Base-by-base conservation (phyloP, 2,888 invertebrate genomes). In the Lobophora halterata region DNA sequence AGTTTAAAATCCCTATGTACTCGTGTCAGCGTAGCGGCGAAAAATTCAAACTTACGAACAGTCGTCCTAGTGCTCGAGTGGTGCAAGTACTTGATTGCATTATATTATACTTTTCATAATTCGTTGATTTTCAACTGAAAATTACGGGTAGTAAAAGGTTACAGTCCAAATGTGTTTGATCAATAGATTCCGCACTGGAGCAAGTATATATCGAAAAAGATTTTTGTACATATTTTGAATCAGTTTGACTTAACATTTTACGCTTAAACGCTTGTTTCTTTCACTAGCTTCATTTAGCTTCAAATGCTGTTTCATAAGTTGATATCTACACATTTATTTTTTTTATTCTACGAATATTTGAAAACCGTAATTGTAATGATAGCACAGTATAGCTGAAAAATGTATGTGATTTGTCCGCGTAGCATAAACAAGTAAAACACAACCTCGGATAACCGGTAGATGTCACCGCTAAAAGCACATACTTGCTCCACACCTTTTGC, bases 1-100 rank as follows among this genome's bases (percentile, higher is more conserved):
- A 36, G 24, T 46, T 39, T 37, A 30, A 43, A 49, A 40, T 31
- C 37, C 34, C 30, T 43, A 35, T 44, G 35, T 48, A 43, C 31
- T 46, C 39, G 31, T 37, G 46, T 40, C 46, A 34, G 9, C 25
- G 10, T 25, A 8, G 18, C 14, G 19, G 31, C 13, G 21, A 28
- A 39, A 35, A 36, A 33, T 34, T 38, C 33, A 28, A 46, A 41
- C 37, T 41, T 49, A 31, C 21, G 30, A 35, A 31, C 10, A 9
- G 30, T 17, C 21, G 20, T 21, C 5, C 5, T 3, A 16, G 12
- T 18, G 14, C 7, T 18, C 13, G 20, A 17, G 5, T 30, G 41
- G 26, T 31, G 31, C 30, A 37, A 36, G 35, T 18, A n/a, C 3
- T 2, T 8, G 21, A 18, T 2, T 19, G 19, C n/a, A 11, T 28